Evolutionary conservation across 1,140 invertebrate genomes (phyloP), one percentile per base, ranked within the genome.

Genomic region (Aphelenchoides fujianensis): DNA sequence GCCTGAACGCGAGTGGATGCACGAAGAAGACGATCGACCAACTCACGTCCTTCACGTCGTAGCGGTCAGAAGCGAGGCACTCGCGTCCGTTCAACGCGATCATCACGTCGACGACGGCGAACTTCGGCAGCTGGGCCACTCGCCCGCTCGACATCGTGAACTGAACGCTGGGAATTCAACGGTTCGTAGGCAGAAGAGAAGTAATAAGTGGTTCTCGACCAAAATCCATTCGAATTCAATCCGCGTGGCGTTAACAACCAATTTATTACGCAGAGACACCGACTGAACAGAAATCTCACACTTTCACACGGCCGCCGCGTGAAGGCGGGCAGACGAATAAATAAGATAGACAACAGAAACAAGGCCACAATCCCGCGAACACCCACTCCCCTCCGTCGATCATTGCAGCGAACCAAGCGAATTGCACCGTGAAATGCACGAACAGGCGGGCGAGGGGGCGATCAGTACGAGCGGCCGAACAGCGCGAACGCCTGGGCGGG

Each of bases 401-500:
- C 41, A 48, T 48, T 48, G 41, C 41, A 48, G 23, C 31, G 16
- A 72, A n/a, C 30, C 12, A 72, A 5, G 35, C 27, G 36, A 37
- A 67, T 53, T 72, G 27, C 23, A 54, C 28, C 31, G 3, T 31
- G 12, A 69, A 70, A 35, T 67, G 16, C 16, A 72, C 41, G 12
- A 55, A n/a, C n/a, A n/a, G n/a, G n/a, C n/a, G n/a, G n/a, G n/a
- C n/a, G n/a, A n/a, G n/a, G n/a, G 30, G 23, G 5, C 19, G 12
- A n/a, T 82, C 61, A 84, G 86, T 98, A 98, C 86, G 94, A 97
- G 76, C 95, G 87, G 55, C 96, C 96, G 86, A 99, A 99, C 9
- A 98, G 85, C 23, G 92, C 94, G 85, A 92, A 97, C 86, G 87
- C 91, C 81, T 91, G 89, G 1, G 94, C 90, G 79, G 90, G 91